A percentile compares a stretch with the other conserved stretches of the same genome.
These are phyloP conservation scores for Stigmatopora argus DNA, from an alignment of 2,113 vertebrate genomes.

Conservation along the genomic window DNA sequence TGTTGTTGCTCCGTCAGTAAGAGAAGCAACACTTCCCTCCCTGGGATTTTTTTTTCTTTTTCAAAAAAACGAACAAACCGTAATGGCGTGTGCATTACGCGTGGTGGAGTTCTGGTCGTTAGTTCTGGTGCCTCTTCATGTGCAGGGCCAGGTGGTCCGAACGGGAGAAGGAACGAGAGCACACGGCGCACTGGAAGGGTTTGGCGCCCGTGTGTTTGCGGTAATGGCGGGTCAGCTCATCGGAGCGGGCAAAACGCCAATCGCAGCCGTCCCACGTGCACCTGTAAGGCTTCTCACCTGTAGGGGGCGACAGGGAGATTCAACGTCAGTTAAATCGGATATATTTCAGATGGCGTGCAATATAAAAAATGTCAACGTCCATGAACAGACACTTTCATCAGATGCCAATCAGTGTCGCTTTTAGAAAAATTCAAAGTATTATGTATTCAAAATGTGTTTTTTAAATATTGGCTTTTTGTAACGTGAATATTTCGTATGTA, in stretches of 20 bases:
- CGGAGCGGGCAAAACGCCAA: constrained; percentile 95
- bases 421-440: no score
- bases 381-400: no score
- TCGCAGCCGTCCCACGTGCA: constrained; percentile 97
- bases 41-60: background rate
- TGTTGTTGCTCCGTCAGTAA: background rate
- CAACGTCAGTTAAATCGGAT: background rate
- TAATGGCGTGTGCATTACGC: constrained; percentile 22
- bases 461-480: no score
- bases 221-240: constrained; percentile 94
- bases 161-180: constrained; percentile 94
- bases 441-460: no score
- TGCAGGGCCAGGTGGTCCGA: constrained; percentile 97
- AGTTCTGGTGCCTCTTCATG: constrained; percentile 99
- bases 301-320: background rate
- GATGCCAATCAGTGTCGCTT: background rate
- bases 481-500: no score
- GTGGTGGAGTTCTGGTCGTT: constrained; percentile 25
- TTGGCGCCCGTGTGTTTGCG: constrained; percentile 96
- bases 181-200: constrained; percentile 94
- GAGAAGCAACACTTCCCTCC: background rate
- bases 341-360: no score
- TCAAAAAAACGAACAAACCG: background rate
- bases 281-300: constrained; percentile 97
- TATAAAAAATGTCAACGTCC: no score